Evolutionary conservation across 2,888 invertebrate genomes (phyloP).

Genomic region (Hipparchia sbordonii): DNA sequence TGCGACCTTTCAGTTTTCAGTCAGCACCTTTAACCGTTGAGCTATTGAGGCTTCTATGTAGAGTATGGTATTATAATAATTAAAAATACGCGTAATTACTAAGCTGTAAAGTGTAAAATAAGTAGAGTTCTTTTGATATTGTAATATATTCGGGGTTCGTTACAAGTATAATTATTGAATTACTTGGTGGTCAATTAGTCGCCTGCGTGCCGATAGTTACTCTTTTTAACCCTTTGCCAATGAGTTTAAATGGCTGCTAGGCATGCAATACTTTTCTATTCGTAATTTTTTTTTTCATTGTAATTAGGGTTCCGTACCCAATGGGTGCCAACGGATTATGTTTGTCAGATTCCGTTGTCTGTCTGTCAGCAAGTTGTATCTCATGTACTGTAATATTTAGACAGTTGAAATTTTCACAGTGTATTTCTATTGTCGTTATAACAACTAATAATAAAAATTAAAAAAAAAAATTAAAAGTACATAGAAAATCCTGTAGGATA

Average conservation of each 20-base stretch:
- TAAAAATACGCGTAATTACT: not conserved
- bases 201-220: not conserved
- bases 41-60: no score
- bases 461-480: no score
- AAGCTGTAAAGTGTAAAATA: not conserved
- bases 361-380: no score
- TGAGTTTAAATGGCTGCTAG: not conserved
- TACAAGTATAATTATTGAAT: not conserved
- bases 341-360: no score
- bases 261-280: not conserved
- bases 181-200: not conserved
- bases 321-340: no score
- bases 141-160: not conserved
- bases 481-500: no score
- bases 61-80: not conserved
- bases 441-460: no score
- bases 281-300: not conserved
- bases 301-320: not conserved
- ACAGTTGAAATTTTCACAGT: no score
- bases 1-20: no score
- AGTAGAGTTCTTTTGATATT: not conserved
- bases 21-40: no score
- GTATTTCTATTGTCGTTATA: no score
- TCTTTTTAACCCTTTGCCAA: not conserved
- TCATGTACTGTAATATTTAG: no score